phyloP scores from a whole-genome alignment of 2,888 invertebrate genomes.

The Erebia palarica region DNA sequence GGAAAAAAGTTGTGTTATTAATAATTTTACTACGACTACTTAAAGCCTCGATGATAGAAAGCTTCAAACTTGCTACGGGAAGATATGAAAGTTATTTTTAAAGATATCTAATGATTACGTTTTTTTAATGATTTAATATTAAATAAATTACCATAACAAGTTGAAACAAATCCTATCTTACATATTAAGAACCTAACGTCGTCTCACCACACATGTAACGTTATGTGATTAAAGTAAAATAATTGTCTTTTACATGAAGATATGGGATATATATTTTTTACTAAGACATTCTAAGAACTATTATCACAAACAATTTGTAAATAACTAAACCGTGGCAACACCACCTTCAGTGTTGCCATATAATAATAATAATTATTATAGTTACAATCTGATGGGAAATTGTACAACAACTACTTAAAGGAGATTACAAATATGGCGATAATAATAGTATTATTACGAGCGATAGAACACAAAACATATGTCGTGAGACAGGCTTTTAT shows the following conservation, averaged over 20 bases:
- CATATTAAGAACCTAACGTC: slow-evolving; percentile 67
- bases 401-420: slow-evolving; percentile 61
- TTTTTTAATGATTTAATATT: slow-evolving; percentile 26
- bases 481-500: slow-evolving; percentile 77
- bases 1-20: slow-evolving; percentile 5
- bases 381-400: slow-evolving; percentile 75
- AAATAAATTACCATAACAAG: slow-evolving; percentile 46
- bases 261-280: slow-evolving; percentile 46
- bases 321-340: slow-evolving; percentile 72
- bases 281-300: slow-evolving; percentile 67
- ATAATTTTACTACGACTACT: slow-evolving; percentile 27
- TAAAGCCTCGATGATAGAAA: slow-evolving; percentile 58
- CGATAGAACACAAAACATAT: slow-evolving; percentile 72
- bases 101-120: slow-evolving; percentile 19
- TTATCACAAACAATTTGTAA: slow-evolving; percentile 76
- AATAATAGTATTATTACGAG: slow-evolving; percentile 34
- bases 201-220: slow-evolving; percentile 83
- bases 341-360: slow-evolving; percentile 51
- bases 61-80: slow-evolving; percentile 57
- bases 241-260: slow-evolving; percentile 68
- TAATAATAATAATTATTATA: slow-evolving; percentile 48
- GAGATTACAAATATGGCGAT: slow-evolving; percentile 53
- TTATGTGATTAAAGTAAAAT: slow-evolving; percentile 53
- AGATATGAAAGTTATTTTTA: slow-evolving; percentile 15
- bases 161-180: slow-evolving; percentile 61